Conservation (phyloP, 2,797 vertebrate species). For the Rhabdomys pumilio region DNA sequence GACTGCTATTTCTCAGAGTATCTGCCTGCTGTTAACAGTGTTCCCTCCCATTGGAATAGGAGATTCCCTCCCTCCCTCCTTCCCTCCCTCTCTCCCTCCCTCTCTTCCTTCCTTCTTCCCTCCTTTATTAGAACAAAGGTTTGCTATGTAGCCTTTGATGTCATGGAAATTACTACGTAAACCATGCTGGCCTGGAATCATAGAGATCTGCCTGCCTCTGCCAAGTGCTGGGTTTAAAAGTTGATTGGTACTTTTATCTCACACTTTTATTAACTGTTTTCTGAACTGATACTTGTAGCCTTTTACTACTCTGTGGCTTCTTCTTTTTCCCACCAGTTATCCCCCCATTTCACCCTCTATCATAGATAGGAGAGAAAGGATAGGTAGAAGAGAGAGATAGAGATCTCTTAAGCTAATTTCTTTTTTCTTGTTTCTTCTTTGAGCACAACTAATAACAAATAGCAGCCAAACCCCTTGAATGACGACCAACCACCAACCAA, state of each 20-base stretch:
- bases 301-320: neutral
- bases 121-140: neutral
- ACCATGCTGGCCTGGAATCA: neutral
- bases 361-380: neutral
- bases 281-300: neutral
- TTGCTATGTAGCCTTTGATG: neutral
- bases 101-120: neutral
- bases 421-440: neutral
- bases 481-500: neutral
- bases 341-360: neutral
- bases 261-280: neutral
- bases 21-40: neutral
- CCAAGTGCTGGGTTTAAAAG: neutral
- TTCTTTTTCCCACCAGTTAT: neutral
- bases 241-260: conserved; percentile 38
- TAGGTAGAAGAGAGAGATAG: neutral
- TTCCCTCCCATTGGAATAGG: neutral
- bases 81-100: rapidly evolving
- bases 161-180: neutral
- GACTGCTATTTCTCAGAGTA: neutral
- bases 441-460: neutral
- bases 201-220: neutral
- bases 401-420: neutral
- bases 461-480: neutral
- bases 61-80: neutral